Conservation (phyloP, 2,113 vertebrate genomes). For the Triplophysa tibetana region DNA sequence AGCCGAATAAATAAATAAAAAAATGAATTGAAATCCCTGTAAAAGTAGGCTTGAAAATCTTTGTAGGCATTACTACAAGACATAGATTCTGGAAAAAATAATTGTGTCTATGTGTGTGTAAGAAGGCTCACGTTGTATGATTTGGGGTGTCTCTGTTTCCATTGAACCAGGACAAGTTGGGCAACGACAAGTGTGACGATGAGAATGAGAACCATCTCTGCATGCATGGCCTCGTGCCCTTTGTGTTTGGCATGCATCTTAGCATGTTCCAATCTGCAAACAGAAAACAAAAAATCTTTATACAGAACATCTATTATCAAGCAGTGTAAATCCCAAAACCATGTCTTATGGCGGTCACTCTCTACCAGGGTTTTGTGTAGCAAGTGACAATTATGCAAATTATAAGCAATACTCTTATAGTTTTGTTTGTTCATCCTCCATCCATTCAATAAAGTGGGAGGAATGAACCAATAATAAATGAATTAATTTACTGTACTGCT, state of each 20-base stretch:
- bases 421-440: no score
- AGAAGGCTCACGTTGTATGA: conserved; percentile 91
- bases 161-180: conserved; percentile 95
- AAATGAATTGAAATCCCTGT: no score
- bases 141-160: conserved; percentile 95
- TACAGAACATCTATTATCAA: not conserved
- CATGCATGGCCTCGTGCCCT: conserved; percentile 97
- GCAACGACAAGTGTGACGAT: conserved; percentile 94
- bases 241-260: conserved; percentile 97
- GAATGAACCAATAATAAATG: no score
- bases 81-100: not conserved
- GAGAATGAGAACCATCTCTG: conserved; percentile 98
- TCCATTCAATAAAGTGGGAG: no score
- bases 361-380: not conserved
- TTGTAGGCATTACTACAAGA: not conserved
- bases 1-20: not conserved
- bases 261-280: conserved; percentile 88
- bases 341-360: not conserved
- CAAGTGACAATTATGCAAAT: no score
- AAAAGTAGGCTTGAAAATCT: no score
- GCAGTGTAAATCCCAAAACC: not conserved
- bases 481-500: no score
- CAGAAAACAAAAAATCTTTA: not conserved
- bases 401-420: no score
- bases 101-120: not conserved